These are phyloP conservation scores for Meriones unguiculatus DNA, from an alignment of 2,113 vertebrate species.

Conservation along the genomic window DNA sequence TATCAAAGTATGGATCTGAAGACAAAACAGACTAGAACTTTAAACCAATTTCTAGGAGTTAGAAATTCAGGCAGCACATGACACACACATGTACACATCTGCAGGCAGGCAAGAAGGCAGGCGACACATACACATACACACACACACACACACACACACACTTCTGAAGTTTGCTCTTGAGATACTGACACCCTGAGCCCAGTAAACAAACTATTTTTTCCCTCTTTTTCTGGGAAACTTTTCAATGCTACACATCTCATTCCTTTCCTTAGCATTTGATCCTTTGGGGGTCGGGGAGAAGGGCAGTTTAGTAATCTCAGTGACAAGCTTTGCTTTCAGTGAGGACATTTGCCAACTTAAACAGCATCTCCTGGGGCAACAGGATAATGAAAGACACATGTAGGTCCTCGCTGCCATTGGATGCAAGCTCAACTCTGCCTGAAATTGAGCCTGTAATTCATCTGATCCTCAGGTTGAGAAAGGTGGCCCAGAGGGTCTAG, in stretches of 20 bases:
- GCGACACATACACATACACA: background rate
- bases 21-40: constrained; percentile 34
- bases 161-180: constrained; percentile 69
- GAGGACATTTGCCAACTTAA: constrained; percentile 92
- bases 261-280: constrained; percentile 73
- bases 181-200: constrained; percentile 77
- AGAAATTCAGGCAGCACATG: constrained; percentile 62
- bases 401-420: constrained; percentile 87
- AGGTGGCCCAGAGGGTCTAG: background rate
- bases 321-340: constrained; percentile 89
- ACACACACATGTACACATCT: background rate
- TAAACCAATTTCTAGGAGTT: constrained; percentile 47
- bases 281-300: background rate
- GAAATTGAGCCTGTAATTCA: constrained; percentile 81
- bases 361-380: constrained; percentile 90
- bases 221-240: constrained; percentile 82
- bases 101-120: background rate
- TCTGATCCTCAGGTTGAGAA: background rate
- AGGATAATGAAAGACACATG: constrained; percentile 92
- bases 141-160: background rate
- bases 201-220: constrained; percentile 81
- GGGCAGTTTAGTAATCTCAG: constrained; percentile 87
- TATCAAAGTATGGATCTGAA: background rate
- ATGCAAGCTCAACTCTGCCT: constrained; percentile 70
- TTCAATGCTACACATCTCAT: constrained; percentile 79